Percentiles rank a stretch among this genome's conserved stretches.
Evolutionary conservation across 2,888 invertebrate genomes (phyloP).

Genomic region (Aplocera efformata): DNA sequence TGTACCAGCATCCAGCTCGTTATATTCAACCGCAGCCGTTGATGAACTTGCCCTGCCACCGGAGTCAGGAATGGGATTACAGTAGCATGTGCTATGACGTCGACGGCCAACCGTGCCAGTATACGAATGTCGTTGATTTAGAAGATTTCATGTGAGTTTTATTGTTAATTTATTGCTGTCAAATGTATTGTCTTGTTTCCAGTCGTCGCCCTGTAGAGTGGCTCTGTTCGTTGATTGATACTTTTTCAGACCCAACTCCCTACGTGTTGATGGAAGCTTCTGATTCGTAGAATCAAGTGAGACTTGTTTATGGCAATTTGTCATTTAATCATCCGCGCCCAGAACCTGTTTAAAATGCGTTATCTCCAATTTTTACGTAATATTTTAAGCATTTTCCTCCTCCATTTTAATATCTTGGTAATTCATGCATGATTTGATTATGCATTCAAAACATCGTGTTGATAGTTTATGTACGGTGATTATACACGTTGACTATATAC

Average conservation of each 20-base stretch:
- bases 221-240: too few species aligned
- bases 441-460: constrained; percentile 1
- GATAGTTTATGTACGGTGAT: too few species aligned
- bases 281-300: too few species aligned
- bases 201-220: too few species aligned
- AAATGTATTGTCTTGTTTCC: too few species aligned
- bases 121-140: constrained; percentile 83
- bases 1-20: constrained; percentile 36
- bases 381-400: constrained; percentile 18
- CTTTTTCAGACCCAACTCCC: too few species aligned
- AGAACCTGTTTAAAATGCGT: constrained; percentile 13
- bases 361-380: constrained; percentile 7
- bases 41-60: constrained; percentile 71
- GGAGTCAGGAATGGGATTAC: constrained; percentile 81
- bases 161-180: background rate
- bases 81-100: constrained; percentile 84
- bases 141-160: constrained; percentile 88
- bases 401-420: constrained; percentile 9
- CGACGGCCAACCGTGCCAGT: constrained; percentile 83
- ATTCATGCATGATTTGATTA: constrained; percentile 12
- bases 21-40: constrained; percentile 40
- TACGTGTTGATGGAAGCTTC: too few species aligned
- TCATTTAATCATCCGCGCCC: background rate
- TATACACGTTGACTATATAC: too few species aligned
- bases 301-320: background rate